Evolutionary conservation across 2,797 vertebrate genomes (phyloP).

Genomic region (Pipistrellus pygmaeus): DNA sequence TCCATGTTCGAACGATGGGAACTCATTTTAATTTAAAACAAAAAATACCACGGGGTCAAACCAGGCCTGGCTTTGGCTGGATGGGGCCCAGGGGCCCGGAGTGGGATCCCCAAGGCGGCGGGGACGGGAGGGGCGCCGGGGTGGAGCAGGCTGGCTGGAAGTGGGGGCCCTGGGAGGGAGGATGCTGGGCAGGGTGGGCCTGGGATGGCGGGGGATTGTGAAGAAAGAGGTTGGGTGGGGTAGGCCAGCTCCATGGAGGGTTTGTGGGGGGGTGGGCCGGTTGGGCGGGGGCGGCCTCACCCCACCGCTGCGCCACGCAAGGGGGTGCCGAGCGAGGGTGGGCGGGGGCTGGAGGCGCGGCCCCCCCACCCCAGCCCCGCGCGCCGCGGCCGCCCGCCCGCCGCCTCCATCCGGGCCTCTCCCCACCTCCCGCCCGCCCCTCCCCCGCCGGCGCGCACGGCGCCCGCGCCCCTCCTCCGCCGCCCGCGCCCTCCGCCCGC

Average conservation of each 20-base stretch:
- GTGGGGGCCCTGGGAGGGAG: not conserved
- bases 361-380: constrained; percentile 64
- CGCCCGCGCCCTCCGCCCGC: constrained; percentile 83
- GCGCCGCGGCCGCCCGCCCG: constrained; percentile 75
- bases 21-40: constrained; percentile 75
- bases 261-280: not conserved
- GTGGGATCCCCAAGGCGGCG: constrained; percentile 47
- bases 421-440: constrained; percentile 81
- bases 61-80: constrained; percentile 57
- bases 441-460: constrained; percentile 78
- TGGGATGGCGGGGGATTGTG: not conserved
- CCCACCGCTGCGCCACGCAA: not conserved
- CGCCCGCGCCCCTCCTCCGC: constrained; percentile 87
- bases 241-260: not conserved
- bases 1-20: constrained; percentile 63
- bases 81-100: constrained; percentile 57
- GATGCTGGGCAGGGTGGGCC: not conserved
- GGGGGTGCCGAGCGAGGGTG: constrained; percentile 45
- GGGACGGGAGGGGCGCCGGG: not conserved
- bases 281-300: not conserved
- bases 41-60: constrained; percentile 64
- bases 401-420: constrained; percentile 82
- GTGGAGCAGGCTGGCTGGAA: constrained; percentile 36
- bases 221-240: not conserved
- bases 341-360: constrained; percentile 63